Evolutionary conservation across 2,113 vertebrate species (phyloP), one percentile per base, ranked within the genome.

Genomic region (Rhadina sibilatrix): DNA sequence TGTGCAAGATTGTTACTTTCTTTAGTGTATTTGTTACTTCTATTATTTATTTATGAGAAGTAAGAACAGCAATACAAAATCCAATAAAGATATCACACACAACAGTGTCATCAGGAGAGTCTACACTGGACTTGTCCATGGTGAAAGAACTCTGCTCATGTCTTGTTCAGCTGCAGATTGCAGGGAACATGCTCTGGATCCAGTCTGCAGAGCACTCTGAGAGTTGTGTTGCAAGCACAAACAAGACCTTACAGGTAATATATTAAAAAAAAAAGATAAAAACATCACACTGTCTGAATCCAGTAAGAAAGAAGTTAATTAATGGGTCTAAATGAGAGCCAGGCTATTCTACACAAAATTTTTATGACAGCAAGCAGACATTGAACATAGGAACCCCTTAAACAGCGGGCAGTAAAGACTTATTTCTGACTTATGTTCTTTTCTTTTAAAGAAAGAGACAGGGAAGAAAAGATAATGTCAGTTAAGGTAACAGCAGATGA

Each of bases 401-500:
- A 69, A 52, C 9, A 88, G 42, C 77, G 23, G 24, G 33, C 42
- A 93, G 35, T 15, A 71, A 84, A 78, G 52, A 79, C 12, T 69
- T 1, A 0, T 38, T n/a, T 81, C 75, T 89, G 76, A 66, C 28
- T 63, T 66, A 37, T 0, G 1, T 59, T 74, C 47, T 87, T 87
- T 59, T 44, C 50, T 72, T 87, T 71, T 46, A 38, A 83, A 90
- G 69, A 53, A 0, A 86, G 31, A 85, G 31, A 37, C 10, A 13
- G 30, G 7, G 38, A 89, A 93, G 83, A 84, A 90, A 90, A 88
- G 25, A 65, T 65, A 75, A 78, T 52, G 89, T 87, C 95, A 90
- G 44, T 37, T 87, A 87, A 94, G 89, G 86, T 46, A 93, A 76
- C 42, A 74, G 59, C 37, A 95, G 80, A 93, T 94, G 54, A 94